Evolutionary conservation across 2,888 invertebrate species (phyloP).

Genomic region (Cylindroiulus punctatus): DNA sequence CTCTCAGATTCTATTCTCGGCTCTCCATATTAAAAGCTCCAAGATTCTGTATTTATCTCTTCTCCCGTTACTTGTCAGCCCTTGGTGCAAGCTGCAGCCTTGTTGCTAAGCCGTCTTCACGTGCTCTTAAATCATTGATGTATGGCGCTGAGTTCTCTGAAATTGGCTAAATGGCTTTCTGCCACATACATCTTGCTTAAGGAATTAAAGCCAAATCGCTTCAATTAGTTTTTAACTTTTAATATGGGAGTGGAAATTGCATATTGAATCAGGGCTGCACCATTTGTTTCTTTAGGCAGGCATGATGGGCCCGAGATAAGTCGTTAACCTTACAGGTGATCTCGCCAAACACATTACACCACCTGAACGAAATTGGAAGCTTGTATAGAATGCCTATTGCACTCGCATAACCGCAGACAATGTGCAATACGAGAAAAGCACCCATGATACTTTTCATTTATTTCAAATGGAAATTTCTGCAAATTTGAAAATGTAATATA

Average conservation of each 20-base stretch:
- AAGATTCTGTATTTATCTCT: conserved; percentile 18
- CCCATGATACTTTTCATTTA: too few relatives aligned
- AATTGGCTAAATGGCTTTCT: background rate
- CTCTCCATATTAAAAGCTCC: background rate
- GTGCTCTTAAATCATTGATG: background rate
- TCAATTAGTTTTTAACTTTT: background rate
- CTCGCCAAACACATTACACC: too few relatives aligned
- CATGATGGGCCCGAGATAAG: background rate
- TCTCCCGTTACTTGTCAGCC: background rate
- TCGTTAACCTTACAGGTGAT: background rate
- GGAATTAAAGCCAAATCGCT: conserved; percentile 9
- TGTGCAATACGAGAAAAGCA: too few relatives aligned
- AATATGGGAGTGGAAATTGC: background rate
- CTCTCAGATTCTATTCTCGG: background rate
- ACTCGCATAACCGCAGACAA: too few relatives aligned
- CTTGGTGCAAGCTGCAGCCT: background rate
- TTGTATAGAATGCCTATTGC: too few relatives aligned
- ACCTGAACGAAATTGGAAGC: too few relatives aligned
- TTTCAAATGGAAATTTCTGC: too few relatives aligned
- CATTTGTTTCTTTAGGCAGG: background rate
- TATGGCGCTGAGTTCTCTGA: background rate
- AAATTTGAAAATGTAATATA: too few relatives aligned
- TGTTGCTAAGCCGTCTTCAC: conserved; percentile 6
- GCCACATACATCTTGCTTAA: conserved; percentile 18
- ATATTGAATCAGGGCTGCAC: background rate